Evolutionary conservation across 2,888 invertebrate species (phyloP).

Genomic region (Xanthostigma xanthostigma): DNA sequence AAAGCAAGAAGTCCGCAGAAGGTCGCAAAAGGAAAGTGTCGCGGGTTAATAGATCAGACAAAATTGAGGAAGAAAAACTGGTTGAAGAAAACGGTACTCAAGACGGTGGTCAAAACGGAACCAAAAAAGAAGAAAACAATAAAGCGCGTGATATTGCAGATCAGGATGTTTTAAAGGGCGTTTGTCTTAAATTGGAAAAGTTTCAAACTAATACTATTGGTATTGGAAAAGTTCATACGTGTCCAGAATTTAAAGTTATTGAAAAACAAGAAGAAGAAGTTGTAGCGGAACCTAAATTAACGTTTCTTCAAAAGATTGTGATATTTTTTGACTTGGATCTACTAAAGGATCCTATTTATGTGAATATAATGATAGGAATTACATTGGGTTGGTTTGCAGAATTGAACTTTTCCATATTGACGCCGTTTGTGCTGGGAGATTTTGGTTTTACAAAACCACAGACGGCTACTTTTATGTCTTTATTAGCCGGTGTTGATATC

Average conservation of each 20-base stretch:
- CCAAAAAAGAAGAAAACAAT: too few relatives aligned
- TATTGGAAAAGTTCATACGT: too few relatives aligned
- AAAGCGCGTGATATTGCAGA: too few relatives aligned
- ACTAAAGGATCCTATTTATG: constrained; percentile 49
- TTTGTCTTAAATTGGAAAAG: constrained; percentile 1
- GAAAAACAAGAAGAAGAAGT: constrained; percentile 12
- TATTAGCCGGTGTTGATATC: constrained; percentile 50
- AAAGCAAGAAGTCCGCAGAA: constrained; percentile 11
- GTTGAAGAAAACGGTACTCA: constrained; percentile 11
- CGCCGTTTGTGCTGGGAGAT: constrained; percentile 57
- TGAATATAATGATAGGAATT: constrained; percentile 54
- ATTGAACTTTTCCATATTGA: constrained; percentile 55
- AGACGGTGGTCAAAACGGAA: too few relatives aligned
- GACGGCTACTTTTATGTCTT: constrained; percentile 53
- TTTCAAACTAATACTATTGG: too few relatives aligned
- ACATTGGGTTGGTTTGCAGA: constrained; percentile 57
- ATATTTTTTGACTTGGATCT: constrained; percentile 57
- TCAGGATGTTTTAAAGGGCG: constrained; percentile 11
- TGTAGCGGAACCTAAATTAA: constrained; percentile 24
- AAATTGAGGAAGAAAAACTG: constrained; percentile 15
- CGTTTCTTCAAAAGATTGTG: constrained; percentile 38
- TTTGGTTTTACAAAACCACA: constrained; percentile 42
- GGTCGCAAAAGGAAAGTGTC: constrained; percentile 16
- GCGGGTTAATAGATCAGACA: constrained; percentile 12
- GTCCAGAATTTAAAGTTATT: too few relatives aligned